Base-by-base conservation (phyloP, 1,140 invertebrate genomes). In the Neodiprion pinetum region DNA sequence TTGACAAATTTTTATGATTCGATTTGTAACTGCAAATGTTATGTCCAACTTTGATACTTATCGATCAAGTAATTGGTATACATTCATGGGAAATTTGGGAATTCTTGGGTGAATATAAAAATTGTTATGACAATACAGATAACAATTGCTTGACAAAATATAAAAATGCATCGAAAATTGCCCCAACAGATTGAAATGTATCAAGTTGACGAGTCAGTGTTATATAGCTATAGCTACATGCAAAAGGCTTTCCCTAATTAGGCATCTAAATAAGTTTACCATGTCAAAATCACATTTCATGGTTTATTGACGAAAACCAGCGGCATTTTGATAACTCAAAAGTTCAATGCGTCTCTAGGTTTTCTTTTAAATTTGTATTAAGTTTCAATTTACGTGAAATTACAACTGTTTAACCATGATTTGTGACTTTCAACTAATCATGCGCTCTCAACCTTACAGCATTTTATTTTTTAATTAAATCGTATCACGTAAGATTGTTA, bases 131-230 rank as follows among this genome's bases (percentile, higher is more conserved):
- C 17, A 21, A 21, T 21, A 21, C 28, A 40, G 21, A 17, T 69
- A 23, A 69, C 7, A 69, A 12, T 69, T 11, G 21, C 7, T 23
- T 69, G 53, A 61, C 67, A 47, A 69, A 69, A 69, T 17, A 7
- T 69, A 12, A 14, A 69, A 69, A 47, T 69, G 67, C 79, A 79
- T 81, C 80, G 80, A 81, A 74, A 80, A 79, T 61, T 78, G 73
- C 21, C 78, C 72, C 72, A 74, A 67, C 75, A 79, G 75, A 74
- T 77, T 80, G 71, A 75, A 80, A 79, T 23, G 61, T 71, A 75
- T 48, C 74, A 79, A 75, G 40, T 50, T 71, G 70, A 71, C 70
- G 70, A 71, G 70, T 71, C 48, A 71, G 48, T 71, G 70, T 71
- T 49, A 49, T 48, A 71, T 14, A 71, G 17, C 48, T 71, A 40